phyloP scores from a whole-genome alignment of 2,113 vertebrate genomes.

The Cyprinodon variegatus region DNA sequence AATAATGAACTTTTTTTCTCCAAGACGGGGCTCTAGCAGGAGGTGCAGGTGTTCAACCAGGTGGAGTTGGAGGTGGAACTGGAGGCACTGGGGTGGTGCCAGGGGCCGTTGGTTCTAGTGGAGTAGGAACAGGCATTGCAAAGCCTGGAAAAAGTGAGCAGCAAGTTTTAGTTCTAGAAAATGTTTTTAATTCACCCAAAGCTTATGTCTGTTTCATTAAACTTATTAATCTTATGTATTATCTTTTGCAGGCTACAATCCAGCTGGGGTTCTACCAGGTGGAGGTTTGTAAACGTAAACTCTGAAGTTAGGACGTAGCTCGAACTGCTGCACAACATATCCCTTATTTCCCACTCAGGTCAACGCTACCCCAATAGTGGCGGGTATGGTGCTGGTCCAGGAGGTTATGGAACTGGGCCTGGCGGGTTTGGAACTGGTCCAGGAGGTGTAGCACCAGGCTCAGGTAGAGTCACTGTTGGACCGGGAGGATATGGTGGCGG shows the following conservation, averaged over 20 bases:
- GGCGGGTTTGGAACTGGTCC: slow-evolving; percentile 54
- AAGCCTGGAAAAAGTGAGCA: slow-evolving; percentile 76
- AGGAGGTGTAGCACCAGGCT: slow-evolving; percentile 42
- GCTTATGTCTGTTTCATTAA: neutral
- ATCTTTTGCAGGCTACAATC: slow-evolving; percentile 68
- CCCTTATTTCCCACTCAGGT: slow-evolving; percentile 51
- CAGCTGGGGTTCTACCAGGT: slow-evolving; percentile 65
- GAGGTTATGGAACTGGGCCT: slow-evolving; percentile 54
- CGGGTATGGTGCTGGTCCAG: slow-evolving; percentile 47
- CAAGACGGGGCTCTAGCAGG: slow-evolving; percentile 38
- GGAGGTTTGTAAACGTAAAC: slow-evolving; percentile 64
- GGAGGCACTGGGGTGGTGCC: slow-evolving; percentile 49
- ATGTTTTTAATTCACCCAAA: neutral
- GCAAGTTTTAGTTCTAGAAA: slow-evolving; percentile 12
- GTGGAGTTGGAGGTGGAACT: slow-evolving; percentile 48
- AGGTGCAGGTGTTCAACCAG: slow-evolving; percentile 29
- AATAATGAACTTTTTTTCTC: neutral
- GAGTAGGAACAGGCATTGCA: slow-evolving; percentile 53
- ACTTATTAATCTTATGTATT: neutral
- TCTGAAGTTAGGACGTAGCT: neutral
- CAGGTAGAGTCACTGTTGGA: slow-evolving; percentile 39
- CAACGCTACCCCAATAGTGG: slow-evolving; percentile 70
- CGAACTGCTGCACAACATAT: neutral
- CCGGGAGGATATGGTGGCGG: slow-evolving; percentile 54
- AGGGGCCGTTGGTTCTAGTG: slow-evolving; percentile 44